These are phyloP conservation scores for Neodiprion fabricii DNA, from an alignment of 1,140 invertebrate species.

Conservation along the genomic window DNA sequence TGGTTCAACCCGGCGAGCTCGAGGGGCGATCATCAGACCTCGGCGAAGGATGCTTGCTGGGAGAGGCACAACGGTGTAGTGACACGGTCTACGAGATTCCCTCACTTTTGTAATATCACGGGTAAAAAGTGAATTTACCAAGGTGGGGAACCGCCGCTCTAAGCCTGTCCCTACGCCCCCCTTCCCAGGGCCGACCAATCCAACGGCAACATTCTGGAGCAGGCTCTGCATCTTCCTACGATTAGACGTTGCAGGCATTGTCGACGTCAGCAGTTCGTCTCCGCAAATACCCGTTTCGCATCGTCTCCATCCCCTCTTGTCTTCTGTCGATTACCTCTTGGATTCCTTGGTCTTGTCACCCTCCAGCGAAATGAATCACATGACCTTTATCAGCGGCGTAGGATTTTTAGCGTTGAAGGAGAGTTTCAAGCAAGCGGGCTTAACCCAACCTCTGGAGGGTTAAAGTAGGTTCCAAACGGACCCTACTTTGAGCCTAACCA, in stretches of 20 bases:
- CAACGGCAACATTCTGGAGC: conserved; percentile 46
- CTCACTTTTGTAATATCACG: conserved; percentile 62
- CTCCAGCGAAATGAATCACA: too few relatives aligned
- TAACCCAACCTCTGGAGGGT: too few relatives aligned
- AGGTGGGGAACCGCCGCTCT: conserved; percentile 56
- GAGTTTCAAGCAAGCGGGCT: too few relatives aligned
- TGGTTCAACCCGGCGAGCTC: too few relatives aligned
- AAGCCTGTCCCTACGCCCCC: conserved; percentile 45
- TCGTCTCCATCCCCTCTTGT: conserved; percentile 21
- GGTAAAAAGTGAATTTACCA: conserved; percentile 62
- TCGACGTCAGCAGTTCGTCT: conserved; percentile 11
- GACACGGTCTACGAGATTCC: conserved; percentile 63
- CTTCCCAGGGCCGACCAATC: conserved; percentile 27
- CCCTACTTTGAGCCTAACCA: too few relatives aligned
- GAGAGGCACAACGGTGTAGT: conserved; percentile 60
- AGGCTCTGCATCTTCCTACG: background rate
- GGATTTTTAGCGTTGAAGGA: too few relatives aligned
- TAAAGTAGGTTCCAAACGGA: too few relatives aligned
- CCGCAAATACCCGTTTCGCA: conserved; percentile 24
- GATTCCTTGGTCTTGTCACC: too few relatives aligned
- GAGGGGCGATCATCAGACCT: background rate
- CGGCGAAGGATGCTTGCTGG: conserved; percentile 53
- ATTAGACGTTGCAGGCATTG: too few relatives aligned
- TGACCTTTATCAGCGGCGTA: too few relatives aligned
- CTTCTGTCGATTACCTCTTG: background rate